Base-by-base conservation (phyloP, 2,113 vertebrate species). In the Triplophysa dalaica region DNA sequence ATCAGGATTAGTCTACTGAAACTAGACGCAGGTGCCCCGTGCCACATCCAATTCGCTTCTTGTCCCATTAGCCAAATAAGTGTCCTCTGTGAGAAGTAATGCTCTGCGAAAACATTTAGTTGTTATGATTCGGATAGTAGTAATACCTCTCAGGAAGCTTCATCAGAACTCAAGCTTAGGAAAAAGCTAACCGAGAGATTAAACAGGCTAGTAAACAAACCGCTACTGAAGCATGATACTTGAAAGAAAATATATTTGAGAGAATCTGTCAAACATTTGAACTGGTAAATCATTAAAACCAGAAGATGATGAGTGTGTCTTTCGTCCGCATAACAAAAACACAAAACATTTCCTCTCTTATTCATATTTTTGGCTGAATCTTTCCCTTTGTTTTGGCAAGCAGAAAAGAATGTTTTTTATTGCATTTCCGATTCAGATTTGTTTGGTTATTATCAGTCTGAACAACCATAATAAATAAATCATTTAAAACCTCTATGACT, bases 1-100 rank as follows among this genome's bases (percentile, higher is more conserved):
- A 89, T 89, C 87, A 84, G 85, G 88, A 66, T 89, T 87, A 89
- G 85, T 85, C 84, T 82, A 80, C 87, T 85, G 82, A 84, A 83
- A 88, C 84, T 88, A 75, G 64, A 87, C 67, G 76, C 81, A 77
- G 83, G 83, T 77, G 80, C 82, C 74, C 83, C 65, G 82, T 88
- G 88, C 86, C 89, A 87, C 83, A 78, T 86, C 56, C 43, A 87
- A 81, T 90, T 92, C 86, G 81, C 60, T 16, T 50, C 79, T 63
- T 75, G 86, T 86, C 88, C 87, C 87, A 86, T 87, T 80, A 80
- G 77, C 67, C 75, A 82, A 80, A 80, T 73, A 67, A 74, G 73
- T 45, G 75, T 66, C n/a, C 5, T 67, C 52, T 73, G 21, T 10
- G 86, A 80, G 70, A 78, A 85, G 77, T 24, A 74, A 74, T 74